Evolutionary conservation across 2,797 vertebrate species (phyloP).

Genomic region (Pangasius krempfi): DNA sequence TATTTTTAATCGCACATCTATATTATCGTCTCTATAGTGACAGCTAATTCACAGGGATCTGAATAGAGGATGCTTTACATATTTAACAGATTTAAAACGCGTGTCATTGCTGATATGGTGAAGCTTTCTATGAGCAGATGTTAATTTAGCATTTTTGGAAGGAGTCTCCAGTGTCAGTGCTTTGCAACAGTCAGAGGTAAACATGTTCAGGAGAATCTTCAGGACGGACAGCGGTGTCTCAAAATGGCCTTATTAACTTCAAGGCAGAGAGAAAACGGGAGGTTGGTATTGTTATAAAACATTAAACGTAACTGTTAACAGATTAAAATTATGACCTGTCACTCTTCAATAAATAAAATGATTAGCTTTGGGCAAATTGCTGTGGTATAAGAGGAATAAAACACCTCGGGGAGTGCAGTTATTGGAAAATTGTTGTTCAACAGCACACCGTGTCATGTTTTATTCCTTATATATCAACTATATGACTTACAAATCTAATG

Average conservation of each 20-base stretch:
- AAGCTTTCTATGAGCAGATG: background rate
- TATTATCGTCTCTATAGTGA: background rate
- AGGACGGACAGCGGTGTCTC: background rate
- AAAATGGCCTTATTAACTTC: background rate
- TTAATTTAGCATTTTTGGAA: background rate
- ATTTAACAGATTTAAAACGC: background rate
- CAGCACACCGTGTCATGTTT: background rate
- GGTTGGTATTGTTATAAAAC: background rate
- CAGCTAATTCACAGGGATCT: background rate
- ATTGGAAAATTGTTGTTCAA: background rate
- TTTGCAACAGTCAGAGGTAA: slow-evolving; percentile 1
- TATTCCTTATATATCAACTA: background rate
- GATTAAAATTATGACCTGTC: background rate
- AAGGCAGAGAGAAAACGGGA: background rate
- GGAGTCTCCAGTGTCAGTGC: background rate
- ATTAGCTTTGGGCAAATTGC: background rate
- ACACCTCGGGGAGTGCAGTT: background rate
- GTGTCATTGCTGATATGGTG: no score
- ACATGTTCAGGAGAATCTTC: background rate
- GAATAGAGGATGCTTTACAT: background rate
- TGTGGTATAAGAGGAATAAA: slow-evolving; percentile 27
- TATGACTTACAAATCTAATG: background rate
- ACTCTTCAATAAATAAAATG: background rate
- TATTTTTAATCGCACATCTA: background rate
- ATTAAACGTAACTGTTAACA: background rate